Evolutionary conservation across 2,888 invertebrate species (phyloP).

Genomic region (Litoditis marina): DNA sequence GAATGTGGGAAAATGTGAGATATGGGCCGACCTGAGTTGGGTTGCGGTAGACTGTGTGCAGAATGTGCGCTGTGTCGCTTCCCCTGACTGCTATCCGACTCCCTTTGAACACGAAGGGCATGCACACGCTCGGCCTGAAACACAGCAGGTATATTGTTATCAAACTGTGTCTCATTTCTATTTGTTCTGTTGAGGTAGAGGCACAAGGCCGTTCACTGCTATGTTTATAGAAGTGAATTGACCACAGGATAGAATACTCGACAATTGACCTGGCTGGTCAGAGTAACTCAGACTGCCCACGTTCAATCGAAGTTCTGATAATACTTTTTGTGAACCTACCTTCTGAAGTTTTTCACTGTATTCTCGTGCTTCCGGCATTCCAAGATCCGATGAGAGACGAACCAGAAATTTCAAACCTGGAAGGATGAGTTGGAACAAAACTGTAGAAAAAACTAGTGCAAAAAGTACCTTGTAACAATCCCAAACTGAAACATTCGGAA

Average conservation of each 20-base stretch:
- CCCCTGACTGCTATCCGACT: constrained; percentile 52
- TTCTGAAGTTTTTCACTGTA: constrained; percentile 39
- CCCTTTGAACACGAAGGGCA: constrained; percentile 36
- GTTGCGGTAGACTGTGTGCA: constrained; percentile 33
- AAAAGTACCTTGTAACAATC: too few relatives aligned
- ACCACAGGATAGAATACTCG: too few relatives aligned
- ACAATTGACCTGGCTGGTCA: too few relatives aligned
- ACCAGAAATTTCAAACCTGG: constrained; percentile 79
- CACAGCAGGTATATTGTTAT: neutral
- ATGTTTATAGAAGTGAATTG: too few relatives aligned
- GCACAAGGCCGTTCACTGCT: too few relatives aligned
- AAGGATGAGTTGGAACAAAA: too few relatives aligned
- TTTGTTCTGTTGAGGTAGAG: neutral
- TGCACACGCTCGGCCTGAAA: constrained; percentile 19
- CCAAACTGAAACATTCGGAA: too few relatives aligned
- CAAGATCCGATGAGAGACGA: constrained; percentile 83
- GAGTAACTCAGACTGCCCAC: too few relatives aligned
- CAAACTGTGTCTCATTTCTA: neutral
- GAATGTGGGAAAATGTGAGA: neutral
- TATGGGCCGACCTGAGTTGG: constrained; percentile 8
- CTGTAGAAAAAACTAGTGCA: too few relatives aligned
- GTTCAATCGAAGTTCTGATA: too few relatives aligned
- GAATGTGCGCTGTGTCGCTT: constrained; percentile 52
- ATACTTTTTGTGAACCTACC: too few relatives aligned
- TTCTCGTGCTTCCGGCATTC: constrained; percentile 81